A percentile compares a stretch with the other conserved stretches of the same genome.
phyloP scores from a whole-genome alignment of 64 coral and sea anemone genomes.

The Dendronephthya gigantea region DNA sequence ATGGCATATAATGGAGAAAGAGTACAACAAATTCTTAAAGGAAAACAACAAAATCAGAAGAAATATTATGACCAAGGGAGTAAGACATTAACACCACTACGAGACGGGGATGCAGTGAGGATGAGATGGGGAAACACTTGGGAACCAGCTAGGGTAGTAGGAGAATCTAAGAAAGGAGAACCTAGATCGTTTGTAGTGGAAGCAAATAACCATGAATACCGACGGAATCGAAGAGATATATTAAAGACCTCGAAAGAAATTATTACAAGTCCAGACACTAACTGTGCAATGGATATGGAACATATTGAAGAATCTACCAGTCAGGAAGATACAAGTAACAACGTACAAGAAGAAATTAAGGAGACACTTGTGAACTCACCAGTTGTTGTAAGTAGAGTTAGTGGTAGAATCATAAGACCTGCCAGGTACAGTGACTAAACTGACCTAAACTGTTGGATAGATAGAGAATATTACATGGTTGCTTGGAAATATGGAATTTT shows the following conservation, averaged over 20 bases:
- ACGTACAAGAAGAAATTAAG: neutral
- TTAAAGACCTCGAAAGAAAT: neutral
- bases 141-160: neutral
- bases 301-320: neutral
- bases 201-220: neutral
- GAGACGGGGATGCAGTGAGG: neutral
- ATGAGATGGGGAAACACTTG: neutral
- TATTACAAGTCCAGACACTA: neutral
- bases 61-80: neutral
- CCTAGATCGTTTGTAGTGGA: neutral
- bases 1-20: neutral
- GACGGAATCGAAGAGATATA: neutral
- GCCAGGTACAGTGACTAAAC: neutral
- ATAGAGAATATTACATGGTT: no score
- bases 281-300: neutral
- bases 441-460: neutral
- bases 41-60: neutral
- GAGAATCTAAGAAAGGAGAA: neutral
- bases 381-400: neutral
- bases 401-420: neutral
- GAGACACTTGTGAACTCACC: neutral
- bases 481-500: no score
- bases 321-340: neutral
- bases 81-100: neutral
- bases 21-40: neutral